phyloP scores from a whole-genome alignment of 1,140 invertebrate genomes.

The Latrodectus geometricus region DNA sequence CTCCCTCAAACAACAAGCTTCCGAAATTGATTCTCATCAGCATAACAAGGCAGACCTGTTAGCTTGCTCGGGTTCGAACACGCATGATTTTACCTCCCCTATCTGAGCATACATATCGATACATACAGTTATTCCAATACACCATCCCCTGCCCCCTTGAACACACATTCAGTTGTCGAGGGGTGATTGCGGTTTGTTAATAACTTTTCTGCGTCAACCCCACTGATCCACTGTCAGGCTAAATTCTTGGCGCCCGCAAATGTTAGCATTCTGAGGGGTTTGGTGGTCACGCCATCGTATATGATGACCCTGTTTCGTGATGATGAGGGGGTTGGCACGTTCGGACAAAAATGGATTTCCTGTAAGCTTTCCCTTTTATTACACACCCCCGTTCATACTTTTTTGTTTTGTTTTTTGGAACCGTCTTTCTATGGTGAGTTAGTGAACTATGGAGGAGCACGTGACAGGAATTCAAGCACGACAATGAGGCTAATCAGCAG shows the following conservation, averaged over 20 bases:
- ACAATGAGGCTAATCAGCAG: background rate
- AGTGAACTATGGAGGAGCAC: background rate
- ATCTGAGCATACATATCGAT: background rate
- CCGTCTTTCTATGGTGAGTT: background rate
- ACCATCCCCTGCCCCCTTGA: background rate
- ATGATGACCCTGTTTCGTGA: constrained; percentile 1
- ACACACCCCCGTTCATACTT: background rate
- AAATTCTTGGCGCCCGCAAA: background rate
- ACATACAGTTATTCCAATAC: background rate
- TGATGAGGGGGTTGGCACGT: background rate
- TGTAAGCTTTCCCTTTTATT: background rate
- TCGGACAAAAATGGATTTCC: background rate
- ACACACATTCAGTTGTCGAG: background rate
- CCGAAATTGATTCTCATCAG: too few relatives aligned
- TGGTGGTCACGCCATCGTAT: background rate
- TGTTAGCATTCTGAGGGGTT: background rate
- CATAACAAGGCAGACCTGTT: background rate
- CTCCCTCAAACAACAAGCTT: too few relatives aligned
- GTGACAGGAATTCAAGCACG: background rate
- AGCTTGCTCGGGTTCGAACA: background rate
- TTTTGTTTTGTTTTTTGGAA: background rate
- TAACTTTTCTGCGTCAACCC: background rate
- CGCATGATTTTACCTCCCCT: background rate
- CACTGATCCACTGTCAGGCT: background rate
- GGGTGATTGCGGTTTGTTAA: background rate